These are phyloP conservation scores for Heliangelus exortis DNA, from an alignment of 2,797 vertebrate genomes.

Conservation along the genomic window DNA sequence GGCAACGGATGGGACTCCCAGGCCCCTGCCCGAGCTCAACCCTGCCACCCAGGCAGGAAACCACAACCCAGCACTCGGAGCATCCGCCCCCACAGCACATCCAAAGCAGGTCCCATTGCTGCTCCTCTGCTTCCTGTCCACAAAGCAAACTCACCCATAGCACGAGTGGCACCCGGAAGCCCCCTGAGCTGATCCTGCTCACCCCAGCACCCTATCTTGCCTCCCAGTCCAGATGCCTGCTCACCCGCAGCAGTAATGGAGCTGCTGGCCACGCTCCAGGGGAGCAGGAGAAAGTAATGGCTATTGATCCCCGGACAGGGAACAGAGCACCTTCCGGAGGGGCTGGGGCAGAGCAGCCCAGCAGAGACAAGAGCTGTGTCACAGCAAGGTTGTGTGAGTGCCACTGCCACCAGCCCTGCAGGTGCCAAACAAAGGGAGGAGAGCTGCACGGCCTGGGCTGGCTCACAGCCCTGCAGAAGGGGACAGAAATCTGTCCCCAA, in stretches of 20 bases:
- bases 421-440: background rate
- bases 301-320: conserved; percentile 43
- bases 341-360: background rate
- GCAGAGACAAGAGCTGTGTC: background rate
- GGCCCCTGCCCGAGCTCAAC: background rate
- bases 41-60: background rate
- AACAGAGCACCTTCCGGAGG: background rate
- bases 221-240: background rate
- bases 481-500: background rate
- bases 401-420: fast-evolving
- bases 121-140: background rate
- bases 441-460: background rate
- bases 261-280: conserved; percentile 56
- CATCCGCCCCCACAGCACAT: background rate
- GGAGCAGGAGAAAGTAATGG: conserved; percentile 34
- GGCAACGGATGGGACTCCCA: fast-evolving
- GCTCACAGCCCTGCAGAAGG: background rate
- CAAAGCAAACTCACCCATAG: background rate
- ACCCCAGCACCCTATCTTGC: background rate
- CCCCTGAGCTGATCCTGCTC: fast-evolving
- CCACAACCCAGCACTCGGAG: fast-evolving
- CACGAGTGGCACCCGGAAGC: background rate
- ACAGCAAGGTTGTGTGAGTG: background rate
- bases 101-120: background rate
- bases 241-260: conserved; percentile 40